Percentiles rank a stretch among this genome's conserved stretches.
phyloP scores from a whole-genome alignment of 1,140 invertebrate species.

The Hylaeus volcanicus region DNA sequence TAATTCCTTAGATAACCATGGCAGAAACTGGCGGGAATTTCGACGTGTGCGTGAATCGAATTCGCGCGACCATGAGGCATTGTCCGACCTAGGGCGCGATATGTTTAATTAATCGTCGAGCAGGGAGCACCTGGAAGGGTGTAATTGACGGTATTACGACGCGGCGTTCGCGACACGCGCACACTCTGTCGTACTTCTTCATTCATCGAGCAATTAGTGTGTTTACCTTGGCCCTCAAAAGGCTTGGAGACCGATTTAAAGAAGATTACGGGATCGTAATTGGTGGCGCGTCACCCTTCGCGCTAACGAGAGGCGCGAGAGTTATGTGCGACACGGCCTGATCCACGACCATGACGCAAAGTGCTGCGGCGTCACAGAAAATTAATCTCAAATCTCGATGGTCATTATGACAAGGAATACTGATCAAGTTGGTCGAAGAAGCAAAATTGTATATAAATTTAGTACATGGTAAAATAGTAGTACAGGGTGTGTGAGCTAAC shows the following conservation, averaged over 20 bases:
- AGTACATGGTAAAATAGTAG: too few relatives aligned
- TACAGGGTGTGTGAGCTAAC: too few relatives aligned
- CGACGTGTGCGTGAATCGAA: background rate
- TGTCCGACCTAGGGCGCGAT: background rate
- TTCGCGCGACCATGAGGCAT: background rate
- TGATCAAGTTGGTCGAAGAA: too few relatives aligned
- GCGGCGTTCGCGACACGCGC: background rate
- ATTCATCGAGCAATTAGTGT: slow-evolving; percentile 26
- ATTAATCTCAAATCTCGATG: too few relatives aligned
- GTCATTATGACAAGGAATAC: too few relatives aligned
- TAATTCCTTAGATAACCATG: slow-evolving; percentile 31
- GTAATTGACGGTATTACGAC: background rate
- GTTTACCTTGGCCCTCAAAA: slow-evolving; percentile 17
- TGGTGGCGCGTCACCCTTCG: background rate
- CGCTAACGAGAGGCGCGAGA: slow-evolving; percentile 8
- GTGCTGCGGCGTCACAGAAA: too few relatives aligned
- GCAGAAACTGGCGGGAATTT: background rate
- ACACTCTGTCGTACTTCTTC: background rate
- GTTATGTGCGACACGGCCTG: background rate
- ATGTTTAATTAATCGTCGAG: slow-evolving; percentile 18
- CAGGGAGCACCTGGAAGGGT: background rate
- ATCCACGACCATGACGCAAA: background rate
- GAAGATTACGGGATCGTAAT: slow-evolving; percentile 28
- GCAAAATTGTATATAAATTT: too few relatives aligned
- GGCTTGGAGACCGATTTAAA: slow-evolving; percentile 4